Evolutionary conservation across 2,888 invertebrate genomes (phyloP).

Genomic region (Acrocyrtus sp.): DNA sequence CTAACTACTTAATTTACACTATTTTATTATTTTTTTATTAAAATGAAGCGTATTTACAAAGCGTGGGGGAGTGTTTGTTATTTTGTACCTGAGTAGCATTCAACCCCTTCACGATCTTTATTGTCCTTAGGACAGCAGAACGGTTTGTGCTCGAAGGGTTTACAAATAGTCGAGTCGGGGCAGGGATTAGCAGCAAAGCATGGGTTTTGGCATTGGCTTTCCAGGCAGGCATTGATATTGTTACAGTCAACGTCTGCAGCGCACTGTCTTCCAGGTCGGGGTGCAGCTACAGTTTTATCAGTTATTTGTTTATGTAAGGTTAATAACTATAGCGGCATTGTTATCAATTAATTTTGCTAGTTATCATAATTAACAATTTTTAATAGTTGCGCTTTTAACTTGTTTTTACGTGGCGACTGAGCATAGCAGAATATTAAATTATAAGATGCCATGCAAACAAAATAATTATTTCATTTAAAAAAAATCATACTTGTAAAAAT

Average conservation of each 20-base stretch:
- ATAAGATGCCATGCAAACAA: too few species aligned
- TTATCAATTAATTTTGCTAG: constrained; percentile 13
- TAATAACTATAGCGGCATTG: background rate
- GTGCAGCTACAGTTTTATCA: constrained; percentile 60
- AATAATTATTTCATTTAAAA: too few species aligned
- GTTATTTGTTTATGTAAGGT: constrained; percentile 7
- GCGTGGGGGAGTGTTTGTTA: background rate
- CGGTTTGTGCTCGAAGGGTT: constrained; percentile 65
- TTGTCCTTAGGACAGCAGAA: constrained; percentile 65
- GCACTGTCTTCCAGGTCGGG: constrained; percentile 64
- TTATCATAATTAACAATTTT: background rate
- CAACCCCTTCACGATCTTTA: constrained; percentile 64
- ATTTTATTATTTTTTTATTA: too few species aligned
- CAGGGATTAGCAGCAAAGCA: constrained; percentile 65
- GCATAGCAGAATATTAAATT: too few species aligned
- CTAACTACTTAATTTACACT: too few species aligned
- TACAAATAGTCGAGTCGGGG: constrained; percentile 65
- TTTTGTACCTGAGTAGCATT: constrained; percentile 62
- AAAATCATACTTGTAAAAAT: too few species aligned
- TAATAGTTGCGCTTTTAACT: too few species aligned
- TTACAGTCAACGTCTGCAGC: constrained; percentile 64
- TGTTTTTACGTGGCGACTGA: too few species aligned
- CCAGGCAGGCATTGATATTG: constrained; percentile 64
- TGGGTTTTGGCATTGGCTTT: constrained; percentile 66
- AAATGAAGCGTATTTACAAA: constrained; percentile 11